These are phyloP conservation scores for Atta cephalotes DNA, from an alignment of 1,140 invertebrate species.

Conservation along the genomic window DNA sequence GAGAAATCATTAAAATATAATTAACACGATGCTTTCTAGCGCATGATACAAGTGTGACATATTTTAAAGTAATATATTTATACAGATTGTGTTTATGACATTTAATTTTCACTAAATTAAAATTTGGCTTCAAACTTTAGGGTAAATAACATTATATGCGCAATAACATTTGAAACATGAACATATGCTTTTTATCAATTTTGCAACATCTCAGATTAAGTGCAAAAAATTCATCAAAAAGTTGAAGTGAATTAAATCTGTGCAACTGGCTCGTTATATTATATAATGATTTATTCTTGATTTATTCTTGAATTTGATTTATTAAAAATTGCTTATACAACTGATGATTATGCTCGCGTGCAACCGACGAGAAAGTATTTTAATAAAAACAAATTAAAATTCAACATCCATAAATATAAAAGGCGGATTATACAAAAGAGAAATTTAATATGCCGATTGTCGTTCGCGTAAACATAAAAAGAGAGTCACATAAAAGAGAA, in stretches of 20 bases:
- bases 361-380: background rate
- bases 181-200: background rate
- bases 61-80: conserved; percentile 16
- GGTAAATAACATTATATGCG: background rate
- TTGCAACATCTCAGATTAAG: background rate
- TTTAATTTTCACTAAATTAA: conserved; percentile 1
- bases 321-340: background rate
- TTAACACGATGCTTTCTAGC: background rate
- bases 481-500: background rate
- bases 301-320: conserved; percentile 1
- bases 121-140: background rate
- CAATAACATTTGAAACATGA: too few relatives aligned
- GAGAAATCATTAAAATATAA: background rate
- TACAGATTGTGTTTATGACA: background rate
- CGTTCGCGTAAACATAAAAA: too few relatives aligned
- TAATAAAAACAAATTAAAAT: background rate
- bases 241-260: background rate
- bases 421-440: background rate
- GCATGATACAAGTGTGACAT: background rate
- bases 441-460: too few relatives aligned
- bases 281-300: background rate
- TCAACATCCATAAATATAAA: background rate
- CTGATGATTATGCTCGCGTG: background rate
- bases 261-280: background rate
- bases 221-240: background rate